A percentile compares a stretch with the other conserved stretches of the same genome.
Evolutionary conservation across 2,888 invertebrate species (phyloP).

Genomic region (Vanessa cardui): DNA sequence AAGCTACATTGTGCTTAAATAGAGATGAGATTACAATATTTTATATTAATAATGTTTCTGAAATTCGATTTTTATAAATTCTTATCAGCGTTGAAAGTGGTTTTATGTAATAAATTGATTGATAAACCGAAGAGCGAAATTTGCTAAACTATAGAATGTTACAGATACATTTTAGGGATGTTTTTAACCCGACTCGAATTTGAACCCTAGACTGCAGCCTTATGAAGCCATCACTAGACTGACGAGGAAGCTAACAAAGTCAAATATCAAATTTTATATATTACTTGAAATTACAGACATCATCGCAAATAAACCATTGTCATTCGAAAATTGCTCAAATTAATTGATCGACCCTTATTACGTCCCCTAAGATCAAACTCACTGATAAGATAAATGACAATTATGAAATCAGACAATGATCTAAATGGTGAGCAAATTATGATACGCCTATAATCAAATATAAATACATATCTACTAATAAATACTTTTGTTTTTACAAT

Average conservation of each 20-base stretch:
- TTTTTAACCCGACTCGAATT: too few relatives aligned
- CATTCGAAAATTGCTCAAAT: slow-evolving; percentile 1
- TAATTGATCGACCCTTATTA: slow-evolving; percentile 13
- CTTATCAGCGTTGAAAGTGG: too few relatives aligned
- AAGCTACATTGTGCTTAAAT: too few relatives aligned
- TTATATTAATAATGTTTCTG: too few relatives aligned
- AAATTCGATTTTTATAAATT: too few relatives aligned
- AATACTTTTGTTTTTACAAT: too few relatives aligned
- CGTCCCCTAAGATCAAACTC: background rate
- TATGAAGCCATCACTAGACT: background rate
- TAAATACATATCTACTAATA: background rate
- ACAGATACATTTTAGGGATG: too few relatives aligned
- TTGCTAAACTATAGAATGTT: too few relatives aligned
- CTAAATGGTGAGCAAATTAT: background rate
- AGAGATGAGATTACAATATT: too few relatives aligned
- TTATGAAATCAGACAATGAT: slow-evolving; percentile 6
- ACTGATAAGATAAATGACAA: slow-evolving; percentile 10
- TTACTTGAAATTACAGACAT: slow-evolving; percentile 5
- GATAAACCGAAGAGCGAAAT: too few relatives aligned
- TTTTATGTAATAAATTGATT: too few relatives aligned
- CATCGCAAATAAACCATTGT: slow-evolving; percentile 1
- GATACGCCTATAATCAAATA: background rate
- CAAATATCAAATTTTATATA: background rate
- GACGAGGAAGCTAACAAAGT: background rate
- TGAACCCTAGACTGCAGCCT: too few relatives aligned